A percentile compares a stretch with the other conserved stretches of the same genome.
These are phyloP conservation scores for Cantharis lateralis DNA, from an alignment of 2,888 invertebrate species.

Conservation along the genomic window DNA sequence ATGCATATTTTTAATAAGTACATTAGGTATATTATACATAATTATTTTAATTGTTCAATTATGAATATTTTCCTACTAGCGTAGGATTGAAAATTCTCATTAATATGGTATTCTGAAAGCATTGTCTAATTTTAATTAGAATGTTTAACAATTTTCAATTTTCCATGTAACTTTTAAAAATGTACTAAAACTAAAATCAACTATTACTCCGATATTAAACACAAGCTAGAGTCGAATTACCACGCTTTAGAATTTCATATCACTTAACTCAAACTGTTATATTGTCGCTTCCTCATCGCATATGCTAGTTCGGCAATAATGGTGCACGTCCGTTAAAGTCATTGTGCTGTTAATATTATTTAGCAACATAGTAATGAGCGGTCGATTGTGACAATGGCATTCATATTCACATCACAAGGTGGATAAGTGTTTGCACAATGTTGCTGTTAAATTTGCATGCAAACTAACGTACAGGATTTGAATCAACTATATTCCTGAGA, in stretches of 20 bases:
- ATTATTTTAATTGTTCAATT: too few relatives aligned
- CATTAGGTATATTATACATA: too few relatives aligned
- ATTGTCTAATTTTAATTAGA: too few relatives aligned
- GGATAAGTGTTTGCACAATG: neutral
- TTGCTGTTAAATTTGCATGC: neutral
- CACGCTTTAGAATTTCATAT: conserved; percentile 6
- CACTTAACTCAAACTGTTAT: conserved; percentile 6
- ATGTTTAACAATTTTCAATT: too few relatives aligned
- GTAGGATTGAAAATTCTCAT: neutral
- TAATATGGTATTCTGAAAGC: too few relatives aligned
- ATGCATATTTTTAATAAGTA: too few relatives aligned
- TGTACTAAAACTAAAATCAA: neutral
- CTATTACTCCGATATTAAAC: neutral
- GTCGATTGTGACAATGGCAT: conserved; percentile 9
- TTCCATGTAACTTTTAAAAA: neutral
- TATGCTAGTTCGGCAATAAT: conserved; percentile 5
- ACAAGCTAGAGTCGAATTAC: neutral
- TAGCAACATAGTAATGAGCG: conserved; percentile 8
- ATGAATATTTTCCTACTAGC: neutral
- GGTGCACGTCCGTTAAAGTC: conserved; percentile 10
- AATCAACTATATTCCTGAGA: neutral
- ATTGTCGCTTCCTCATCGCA: conserved; percentile 3
- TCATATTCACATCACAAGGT: neutral
- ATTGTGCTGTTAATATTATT: conserved; percentile 10
- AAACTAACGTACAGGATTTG: neutral